Conservation (phyloP, 2,113 vertebrate genomes). For the Albula glossodonta region DNA sequence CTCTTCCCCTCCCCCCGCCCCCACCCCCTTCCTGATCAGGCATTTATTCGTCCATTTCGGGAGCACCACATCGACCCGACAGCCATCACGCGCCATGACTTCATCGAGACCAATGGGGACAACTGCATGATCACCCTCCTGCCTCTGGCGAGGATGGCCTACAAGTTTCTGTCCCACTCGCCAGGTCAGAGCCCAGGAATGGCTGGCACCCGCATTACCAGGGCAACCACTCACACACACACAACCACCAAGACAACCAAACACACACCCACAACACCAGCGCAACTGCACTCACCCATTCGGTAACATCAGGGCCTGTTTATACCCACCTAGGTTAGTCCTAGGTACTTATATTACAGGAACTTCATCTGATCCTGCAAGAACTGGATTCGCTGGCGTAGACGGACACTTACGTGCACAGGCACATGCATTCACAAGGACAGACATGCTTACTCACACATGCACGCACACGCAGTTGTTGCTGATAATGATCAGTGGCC, state of each 20-base stretch:
- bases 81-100: conserved; percentile 75
- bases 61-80: conserved; percentile 78
- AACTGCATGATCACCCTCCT: conserved; percentile 77
- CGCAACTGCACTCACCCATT: no score
- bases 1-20: conserved; percentile 17
- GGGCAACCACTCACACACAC: neutral
- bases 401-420: no score
- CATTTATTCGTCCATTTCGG: conserved; percentile 73
- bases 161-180: conserved; percentile 66
- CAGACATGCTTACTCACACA: neutral
- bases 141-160: conserved; percentile 70
- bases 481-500: neutral
- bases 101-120: conserved; percentile 77
- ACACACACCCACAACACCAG: neutral
- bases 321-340: no score
- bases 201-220: no score
- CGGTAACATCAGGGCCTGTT: no score
- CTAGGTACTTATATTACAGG: no score
- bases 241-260: conserved; percentile 11
- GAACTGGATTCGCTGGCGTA: no score
- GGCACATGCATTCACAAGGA: no score
- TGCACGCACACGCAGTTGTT: neutral
- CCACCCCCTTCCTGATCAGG: conserved; percentile 50
- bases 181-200: conserved; percentile 56
- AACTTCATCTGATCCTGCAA: no score